A percentile compares a stretch with the other conserved stretches of the same genome.
Conservation (phyloP, 2,113 vertebrate species). For the Bungarus multicinctus region DNA sequence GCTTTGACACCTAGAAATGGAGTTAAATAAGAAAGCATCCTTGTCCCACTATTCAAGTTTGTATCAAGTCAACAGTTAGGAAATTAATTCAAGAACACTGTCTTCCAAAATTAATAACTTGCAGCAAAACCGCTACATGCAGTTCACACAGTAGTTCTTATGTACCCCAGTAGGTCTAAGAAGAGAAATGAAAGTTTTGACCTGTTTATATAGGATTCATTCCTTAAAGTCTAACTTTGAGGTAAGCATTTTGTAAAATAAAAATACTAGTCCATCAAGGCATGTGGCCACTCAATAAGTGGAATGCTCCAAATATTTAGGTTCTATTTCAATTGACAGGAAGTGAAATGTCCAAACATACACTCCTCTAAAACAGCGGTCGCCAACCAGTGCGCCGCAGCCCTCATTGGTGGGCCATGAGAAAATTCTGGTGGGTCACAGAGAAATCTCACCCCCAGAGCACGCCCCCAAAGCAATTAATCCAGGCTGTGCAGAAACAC, state of each 20-base stretch:
- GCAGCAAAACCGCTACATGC: neutral
- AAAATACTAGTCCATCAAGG: neutral
- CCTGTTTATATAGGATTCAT: neutral
- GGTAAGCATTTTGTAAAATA: neutral
- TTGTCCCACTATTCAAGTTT: neutral
- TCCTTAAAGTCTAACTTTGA: neutral
- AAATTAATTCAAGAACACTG: neutral
- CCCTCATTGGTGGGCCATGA: too few species aligned
- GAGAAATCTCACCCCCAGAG: too few species aligned
- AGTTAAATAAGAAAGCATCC: neutral
- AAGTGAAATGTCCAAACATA: neutral
- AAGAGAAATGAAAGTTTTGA: neutral
- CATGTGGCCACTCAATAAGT: neutral
- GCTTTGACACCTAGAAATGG: too few species aligned
- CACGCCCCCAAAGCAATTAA: too few species aligned
- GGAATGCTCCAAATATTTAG: neutral
- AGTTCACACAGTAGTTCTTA: neutral
- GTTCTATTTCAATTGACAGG: neutral
- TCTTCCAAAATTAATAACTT: neutral
- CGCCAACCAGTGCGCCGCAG: too few species aligned
- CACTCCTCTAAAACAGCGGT: neutral
- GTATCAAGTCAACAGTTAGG: neutral
- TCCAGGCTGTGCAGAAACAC: too few species aligned
- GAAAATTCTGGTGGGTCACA: too few species aligned
- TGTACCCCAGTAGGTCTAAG: neutral